Base-by-base conservation (phyloP, 2,113 vertebrate genomes). In the Heptranchias perlo region DNA sequence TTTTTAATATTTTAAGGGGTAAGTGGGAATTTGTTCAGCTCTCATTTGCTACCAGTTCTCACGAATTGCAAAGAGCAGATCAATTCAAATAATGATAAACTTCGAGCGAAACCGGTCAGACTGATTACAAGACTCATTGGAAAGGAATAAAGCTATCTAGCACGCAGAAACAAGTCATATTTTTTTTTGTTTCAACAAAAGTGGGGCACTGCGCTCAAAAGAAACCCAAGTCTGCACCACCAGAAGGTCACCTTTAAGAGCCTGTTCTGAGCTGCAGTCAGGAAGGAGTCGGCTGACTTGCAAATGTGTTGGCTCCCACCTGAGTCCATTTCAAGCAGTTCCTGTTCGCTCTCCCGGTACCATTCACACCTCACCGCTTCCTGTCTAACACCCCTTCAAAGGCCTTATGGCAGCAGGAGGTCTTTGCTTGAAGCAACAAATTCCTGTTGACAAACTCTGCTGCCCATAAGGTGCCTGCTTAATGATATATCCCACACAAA, bases 381-480 rank as follows among this genome's bases (percentile, higher is more conserved):
- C 94, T 95, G 94, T 47, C 94, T 69, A 69, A 95, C 94, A 95
- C 94, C 28, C 65, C 64, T 95, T 95, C 94, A 95, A 95, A 95
- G 94, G 44, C 64, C 39, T 49, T 49, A 23, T 69, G 94, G 65
- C 94, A 95, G 16, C 47, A 47, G 94, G 93, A 95, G 93, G 65
- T 49, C 44, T 16, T 95, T 28, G 94, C 94, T 95, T 69, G 94
- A 95, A 95, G 94, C 64, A 69, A 95, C 65, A 49, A 69, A 67
- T 95, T 73, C 94, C 94, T 95, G 65, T 95, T 95, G 94, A 95
- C 65, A 95, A 95, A 95, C 35, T 28, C 44, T 95, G 62, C 64
- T 67, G 93, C 23, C 52, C 44, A 95, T 16, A 47, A 69, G 65
- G 65, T 94, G 64, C 62, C 64, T 94, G 62, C 10, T 94, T 94